phyloP scores from a whole-genome alignment of 2,113 vertebrate species.

The Chloropsis cyanopogon region DNA sequence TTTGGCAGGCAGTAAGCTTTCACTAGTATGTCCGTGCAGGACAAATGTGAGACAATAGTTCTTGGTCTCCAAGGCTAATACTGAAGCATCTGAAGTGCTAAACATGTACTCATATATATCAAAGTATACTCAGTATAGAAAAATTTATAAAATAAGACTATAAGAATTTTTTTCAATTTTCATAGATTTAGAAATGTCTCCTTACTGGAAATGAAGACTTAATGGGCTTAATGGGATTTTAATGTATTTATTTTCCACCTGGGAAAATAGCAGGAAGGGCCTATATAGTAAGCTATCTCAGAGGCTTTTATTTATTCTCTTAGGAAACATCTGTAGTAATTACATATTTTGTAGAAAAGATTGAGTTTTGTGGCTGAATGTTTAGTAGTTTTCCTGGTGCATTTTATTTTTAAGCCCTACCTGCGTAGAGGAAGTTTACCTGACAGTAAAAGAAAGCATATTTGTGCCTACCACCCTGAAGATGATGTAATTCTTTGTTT shows the following conservation, averaged over 20 bases:
- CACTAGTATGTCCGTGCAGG: not conserved
- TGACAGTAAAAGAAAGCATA: not conserved
- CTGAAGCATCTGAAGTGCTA: not conserved
- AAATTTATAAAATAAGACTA: not conserved
- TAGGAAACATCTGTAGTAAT: not conserved
- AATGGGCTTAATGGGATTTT: not conserved
- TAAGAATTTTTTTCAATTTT: not conserved
- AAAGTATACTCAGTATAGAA: not conserved
- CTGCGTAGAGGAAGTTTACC: not conserved
- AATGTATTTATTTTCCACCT: not conserved
- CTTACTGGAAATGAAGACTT: not conserved
- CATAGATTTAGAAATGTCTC: not conserved
- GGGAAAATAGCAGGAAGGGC: not conserved
- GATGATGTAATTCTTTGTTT: not conserved
- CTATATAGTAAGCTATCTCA: not conserved
- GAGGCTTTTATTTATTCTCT: not conserved
- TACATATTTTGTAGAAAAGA: not conserved
- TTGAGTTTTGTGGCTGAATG: not conserved
- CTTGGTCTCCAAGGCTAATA: not conserved
- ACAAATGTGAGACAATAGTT: not conserved
- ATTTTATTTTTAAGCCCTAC: not conserved
- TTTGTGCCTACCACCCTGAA: not conserved
- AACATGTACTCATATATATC: not conserved
- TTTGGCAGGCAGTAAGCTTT: not conserved
- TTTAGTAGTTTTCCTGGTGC: not conserved